A percentile compares a stretch with the other conserved stretches of the same genome.
phyloP scores from a whole-genome alignment of 2,888 invertebrate species.

The Julus scandinavius region DNA sequence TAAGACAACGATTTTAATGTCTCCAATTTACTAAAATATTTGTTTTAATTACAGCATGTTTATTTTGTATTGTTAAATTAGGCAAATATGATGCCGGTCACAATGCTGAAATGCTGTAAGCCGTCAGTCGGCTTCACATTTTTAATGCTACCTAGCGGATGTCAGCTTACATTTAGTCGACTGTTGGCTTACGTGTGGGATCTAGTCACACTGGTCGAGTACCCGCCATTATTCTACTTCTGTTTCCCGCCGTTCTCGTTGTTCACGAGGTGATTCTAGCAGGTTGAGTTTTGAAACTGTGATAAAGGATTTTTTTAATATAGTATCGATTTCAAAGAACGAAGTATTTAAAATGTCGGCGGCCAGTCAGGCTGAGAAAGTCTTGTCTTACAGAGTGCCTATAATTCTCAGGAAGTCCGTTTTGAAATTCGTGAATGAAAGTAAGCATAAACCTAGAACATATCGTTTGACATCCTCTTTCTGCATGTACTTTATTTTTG shows the following conservation, averaged over 20 bases:
- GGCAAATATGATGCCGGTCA: no score
- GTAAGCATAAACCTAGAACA: not conserved
- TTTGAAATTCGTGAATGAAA: constrained; percentile 7
- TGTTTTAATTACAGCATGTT: no score
- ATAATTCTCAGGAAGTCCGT: not conserved
- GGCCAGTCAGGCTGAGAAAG: not conserved
- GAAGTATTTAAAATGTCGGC: not conserved
- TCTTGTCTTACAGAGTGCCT: not conserved
- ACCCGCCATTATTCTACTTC: not conserved
- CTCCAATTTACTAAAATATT: no score
- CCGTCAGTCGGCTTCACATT: not conserved
- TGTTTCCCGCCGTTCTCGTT: not conserved
- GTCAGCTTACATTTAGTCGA: no score
- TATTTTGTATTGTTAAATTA: no score
- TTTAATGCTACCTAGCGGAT: no score
- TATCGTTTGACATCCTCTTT: not conserved
- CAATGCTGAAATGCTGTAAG: not conserved
- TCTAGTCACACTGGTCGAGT: not conserved
- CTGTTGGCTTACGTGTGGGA: no score
- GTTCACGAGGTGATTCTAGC: not conserved
- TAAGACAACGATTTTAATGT: no score
- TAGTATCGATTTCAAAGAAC: not conserved
- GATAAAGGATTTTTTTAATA: not conserved
- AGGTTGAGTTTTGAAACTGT: not conserved
- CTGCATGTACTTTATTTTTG: not conserved